These are phyloP conservation scores for Lordiphosa clarofinis DNA, from an alignment of 1,140 invertebrate genomes.

Conservation along the genomic window DNA sequence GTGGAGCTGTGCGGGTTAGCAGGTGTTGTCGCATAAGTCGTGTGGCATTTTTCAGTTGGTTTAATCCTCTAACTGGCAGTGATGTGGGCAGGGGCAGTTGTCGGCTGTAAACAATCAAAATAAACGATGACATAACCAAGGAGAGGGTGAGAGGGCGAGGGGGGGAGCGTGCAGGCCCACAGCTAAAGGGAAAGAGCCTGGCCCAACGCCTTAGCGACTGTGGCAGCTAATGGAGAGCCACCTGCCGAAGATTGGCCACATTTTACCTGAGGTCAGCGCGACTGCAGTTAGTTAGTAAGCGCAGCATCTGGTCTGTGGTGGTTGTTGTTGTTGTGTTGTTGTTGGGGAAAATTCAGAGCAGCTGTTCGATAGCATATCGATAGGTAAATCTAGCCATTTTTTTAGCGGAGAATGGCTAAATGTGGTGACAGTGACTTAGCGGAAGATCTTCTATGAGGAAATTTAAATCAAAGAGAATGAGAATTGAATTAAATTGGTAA, in stretches of 20 bases:
- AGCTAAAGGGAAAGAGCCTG: background rate
- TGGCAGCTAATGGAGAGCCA: background rate
- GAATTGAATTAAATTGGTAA: too few relatives aligned
- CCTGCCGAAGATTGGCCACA: background rate
- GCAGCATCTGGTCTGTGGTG: slow-evolving; percentile 48
- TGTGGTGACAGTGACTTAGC: too few relatives aligned
- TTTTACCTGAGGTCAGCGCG: slow-evolving; percentile 55
- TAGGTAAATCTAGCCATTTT: too few relatives aligned
- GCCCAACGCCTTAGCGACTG: background rate
- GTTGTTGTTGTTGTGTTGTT: too few relatives aligned
- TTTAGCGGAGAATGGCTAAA: too few relatives aligned
- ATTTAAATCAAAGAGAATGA: too few relatives aligned
- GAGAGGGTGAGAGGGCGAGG: background rate
- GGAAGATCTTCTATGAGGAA: too few relatives aligned
- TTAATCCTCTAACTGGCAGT: slow-evolving; percentile 11
- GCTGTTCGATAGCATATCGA: too few relatives aligned
- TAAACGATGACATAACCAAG: slow-evolving; percentile 60
- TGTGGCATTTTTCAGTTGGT: slow-evolving; percentile 53
- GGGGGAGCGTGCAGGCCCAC: background rate
- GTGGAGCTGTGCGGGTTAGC: background rate
- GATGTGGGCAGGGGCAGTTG: slow-evolving; percentile 48
- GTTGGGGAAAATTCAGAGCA: too few relatives aligned
- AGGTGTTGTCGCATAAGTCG: slow-evolving; percentile 49
- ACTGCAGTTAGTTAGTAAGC: slow-evolving; percentile 58
- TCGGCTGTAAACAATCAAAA: slow-evolving; percentile 34